Evolutionary conservation across 1,140 invertebrate genomes (phyloP), one percentile per base, ranked within the genome.

Genomic region (Penaeus chinensis): DNA sequence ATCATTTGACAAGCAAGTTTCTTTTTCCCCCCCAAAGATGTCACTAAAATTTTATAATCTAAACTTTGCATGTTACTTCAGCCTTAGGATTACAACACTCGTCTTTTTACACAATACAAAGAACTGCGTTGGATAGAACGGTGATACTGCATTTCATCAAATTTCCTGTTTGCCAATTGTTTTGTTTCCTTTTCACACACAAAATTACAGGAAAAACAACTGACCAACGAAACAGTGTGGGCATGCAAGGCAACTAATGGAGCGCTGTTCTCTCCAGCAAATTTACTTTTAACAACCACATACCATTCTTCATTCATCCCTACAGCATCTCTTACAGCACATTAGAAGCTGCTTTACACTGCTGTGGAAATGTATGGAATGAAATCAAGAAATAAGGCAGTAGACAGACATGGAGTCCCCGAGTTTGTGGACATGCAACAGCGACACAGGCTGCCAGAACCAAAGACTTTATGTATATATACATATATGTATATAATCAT

Each of bases 381-480:
- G 81, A 82, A 82, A 82, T 82, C 81, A 69, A 65, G 32, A 82
- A 82, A 66, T 82, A 82, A 82, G 81, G 81, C 81, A 82, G 24
- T 37, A 80, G 78, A 80, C 78, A 69, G 62, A 42, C 32, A n/a
- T 62, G n/a, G 19, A 47, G 37, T 47, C 22, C 19, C 63, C n/a
- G 63, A 69, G 81, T 11, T 24, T 47, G 63, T 82, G 81, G 81
- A 47, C 81, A 82, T 69, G 24, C 63, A 82, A 13, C 19, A 66
- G 65, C 63, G 62, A 47, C 61, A 42, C 27, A 47, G 47, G 13
- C 11, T 65, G 10, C 27, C 20, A 24, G 24, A 20, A 27, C 47
- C 18, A 82, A 69, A n/a, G 42, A 32, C 69, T 65, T 74, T 71
- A 32, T 74, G n/a, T 74, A 24, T 74, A 74, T 74, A 74, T 24